Percentiles rank a stretch among this genome's conserved stretches.
phyloP scores from a whole-genome alignment of 37 sponge, comb jelly and placozoan species.

The Geodia barretti region DNA sequence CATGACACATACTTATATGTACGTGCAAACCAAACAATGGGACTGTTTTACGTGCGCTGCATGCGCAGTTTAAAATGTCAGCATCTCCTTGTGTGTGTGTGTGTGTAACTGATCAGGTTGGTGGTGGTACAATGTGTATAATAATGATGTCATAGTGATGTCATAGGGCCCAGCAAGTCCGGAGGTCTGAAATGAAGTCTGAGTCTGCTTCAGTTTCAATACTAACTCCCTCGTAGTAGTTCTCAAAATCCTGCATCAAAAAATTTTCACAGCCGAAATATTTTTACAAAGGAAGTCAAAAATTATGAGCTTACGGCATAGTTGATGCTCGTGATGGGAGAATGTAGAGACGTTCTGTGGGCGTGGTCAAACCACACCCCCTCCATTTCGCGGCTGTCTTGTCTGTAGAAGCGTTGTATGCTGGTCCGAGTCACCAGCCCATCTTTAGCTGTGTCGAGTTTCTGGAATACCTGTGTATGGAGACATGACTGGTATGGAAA shows the following conservation, averaged over 20 bases:
- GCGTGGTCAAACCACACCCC: slow-evolving; percentile 3
- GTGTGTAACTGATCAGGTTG: too few relatives aligned
- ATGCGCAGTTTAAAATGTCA: too few relatives aligned
- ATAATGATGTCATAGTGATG: too few relatives aligned
- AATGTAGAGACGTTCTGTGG: neutral
- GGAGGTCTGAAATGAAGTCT: slow-evolving; percentile 25
- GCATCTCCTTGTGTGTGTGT: too few relatives aligned
- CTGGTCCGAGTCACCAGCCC: slow-evolving; percentile 21
- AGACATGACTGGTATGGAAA: neutral
- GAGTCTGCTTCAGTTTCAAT: slow-evolving; percentile 43
- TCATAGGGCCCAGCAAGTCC: slow-evolving; percentile 43
- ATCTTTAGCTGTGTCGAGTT: slow-evolving; percentile 45
- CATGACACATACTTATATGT: too few relatives aligned
- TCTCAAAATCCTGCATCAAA: slow-evolving; percentile 58
- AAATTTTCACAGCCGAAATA: neutral
- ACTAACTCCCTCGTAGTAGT: slow-evolving; percentile 60
- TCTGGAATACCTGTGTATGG: slow-evolving; percentile 48
- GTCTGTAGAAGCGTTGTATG: slow-evolving; percentile 39
- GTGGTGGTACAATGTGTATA: too few relatives aligned
- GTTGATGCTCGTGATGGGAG: neutral
- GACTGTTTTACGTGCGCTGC: too few relatives aligned
- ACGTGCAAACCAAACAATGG: too few relatives aligned
- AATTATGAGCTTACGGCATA: slow-evolving; percentile 20
- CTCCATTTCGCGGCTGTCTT: neutral
- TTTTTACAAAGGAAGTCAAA: neutral